Base-by-base conservation (phyloP, 2,113 vertebrate genomes). In the Ammospiza nelsoni region DNA sequence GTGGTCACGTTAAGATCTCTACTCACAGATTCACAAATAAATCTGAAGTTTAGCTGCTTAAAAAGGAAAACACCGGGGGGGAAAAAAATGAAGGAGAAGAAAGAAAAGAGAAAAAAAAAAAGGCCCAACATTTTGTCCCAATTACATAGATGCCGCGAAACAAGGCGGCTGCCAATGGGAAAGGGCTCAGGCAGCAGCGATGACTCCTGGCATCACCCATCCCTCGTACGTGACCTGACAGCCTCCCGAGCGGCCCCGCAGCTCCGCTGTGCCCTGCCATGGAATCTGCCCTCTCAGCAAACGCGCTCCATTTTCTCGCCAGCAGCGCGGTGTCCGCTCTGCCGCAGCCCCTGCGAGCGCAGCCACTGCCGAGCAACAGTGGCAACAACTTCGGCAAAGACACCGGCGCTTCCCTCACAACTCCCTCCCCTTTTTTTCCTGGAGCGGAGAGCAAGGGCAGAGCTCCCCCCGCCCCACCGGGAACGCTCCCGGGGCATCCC, bases 261-360 rank as follows among this genome's bases (percentile, higher is more conserved):
- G 75, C 96, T 37, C 92, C 49, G 95, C 95, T 49, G 95, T 95
- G 92, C 96, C 65, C 83, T 75, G 92, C 90, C 92, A 92, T 84
- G 67, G 65, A 97, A 97, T 90, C 85, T 96, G 96, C 94, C 88
- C 92, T 65, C 95, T 96, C 96, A 97, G 96, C 97, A 95, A 95
- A 93, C 76, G 79, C 93, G 92, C 95, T 92, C 93, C 89, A 86
- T 87, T 96, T 96, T 92, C 79, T 44, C 80, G 88, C 93, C 71
- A 33, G 78, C 75, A 93, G 55, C 96, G 84, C 94, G 15, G 23
- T 17, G 96, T 92, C 97, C 82, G 92, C 91, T 87, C 94, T 48
- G 80, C 95, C 81, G 25, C 82, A 63, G 95, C 94, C 96, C 57
- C 95, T 46, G 88, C 84, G 61, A 94, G 91, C 91, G 55, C 31